Percentiles rank a stretch among this genome's conserved stretches.
phyloP scores from a whole-genome alignment of 2,113 vertebrate species.

The Lasiurus borealis region DNA sequence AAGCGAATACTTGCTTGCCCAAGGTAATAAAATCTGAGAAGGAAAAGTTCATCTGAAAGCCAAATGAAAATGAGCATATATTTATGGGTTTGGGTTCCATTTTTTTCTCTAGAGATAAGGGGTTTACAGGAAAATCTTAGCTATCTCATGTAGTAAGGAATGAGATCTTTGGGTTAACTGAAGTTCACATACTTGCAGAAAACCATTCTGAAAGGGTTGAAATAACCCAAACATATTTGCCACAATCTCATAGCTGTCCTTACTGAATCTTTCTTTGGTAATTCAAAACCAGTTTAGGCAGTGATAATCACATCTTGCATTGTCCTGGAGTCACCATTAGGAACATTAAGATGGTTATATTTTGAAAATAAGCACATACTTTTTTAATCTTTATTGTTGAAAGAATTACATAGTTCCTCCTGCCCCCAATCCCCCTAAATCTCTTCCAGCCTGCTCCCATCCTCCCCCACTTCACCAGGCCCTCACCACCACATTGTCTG shows the following conservation, averaged over 20 bases:
- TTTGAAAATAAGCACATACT: neutral
- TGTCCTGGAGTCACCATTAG: neutral
- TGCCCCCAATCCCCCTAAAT: too few species aligned
- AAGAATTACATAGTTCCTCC: too few species aligned
- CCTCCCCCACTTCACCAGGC: too few species aligned
- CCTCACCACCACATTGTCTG: too few species aligned
- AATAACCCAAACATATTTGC: neutral
- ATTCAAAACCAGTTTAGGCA: slow-evolving; percentile 18
- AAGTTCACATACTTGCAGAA: neutral
- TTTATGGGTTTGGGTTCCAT: neutral
- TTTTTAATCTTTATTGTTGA: neutral
- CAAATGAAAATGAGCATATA: neutral
- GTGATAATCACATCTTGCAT: neutral
- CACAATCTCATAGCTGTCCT: neutral
- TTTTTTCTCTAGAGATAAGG: neutral
- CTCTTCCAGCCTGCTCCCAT: too few species aligned
- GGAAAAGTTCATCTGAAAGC: neutral
- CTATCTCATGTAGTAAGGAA: neutral
- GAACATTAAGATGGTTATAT: neutral
- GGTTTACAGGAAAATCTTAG: neutral
- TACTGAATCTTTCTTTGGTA: neutral
- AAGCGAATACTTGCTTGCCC: neutral
- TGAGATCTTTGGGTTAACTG: neutral
- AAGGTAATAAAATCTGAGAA: neutral
- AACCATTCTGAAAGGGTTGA: neutral